These are phyloP conservation scores for Labeo calbasu DNA, from an alignment of 2,797 vertebrate species.

Conservation along the genomic window DNA sequence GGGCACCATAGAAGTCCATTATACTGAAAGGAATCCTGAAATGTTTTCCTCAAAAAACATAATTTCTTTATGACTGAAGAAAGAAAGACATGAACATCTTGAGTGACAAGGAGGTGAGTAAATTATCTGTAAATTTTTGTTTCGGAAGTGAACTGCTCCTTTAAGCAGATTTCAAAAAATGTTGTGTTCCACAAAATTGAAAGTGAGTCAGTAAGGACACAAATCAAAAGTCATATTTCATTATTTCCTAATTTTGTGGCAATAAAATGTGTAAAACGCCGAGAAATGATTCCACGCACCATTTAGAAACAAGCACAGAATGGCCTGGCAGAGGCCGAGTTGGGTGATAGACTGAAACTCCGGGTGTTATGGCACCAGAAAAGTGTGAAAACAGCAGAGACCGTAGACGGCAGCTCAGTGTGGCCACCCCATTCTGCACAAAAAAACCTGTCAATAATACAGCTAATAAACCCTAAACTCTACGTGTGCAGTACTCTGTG, in stretches of 20 bases:
- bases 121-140: no score
- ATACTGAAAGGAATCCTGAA: no score
- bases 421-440: slow-evolving; percentile 45
- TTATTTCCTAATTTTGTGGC: background rate
- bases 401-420: slow-evolving; percentile 13
- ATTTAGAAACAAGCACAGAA: slow-evolving; percentile 14
- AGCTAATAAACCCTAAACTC: slow-evolving; percentile 23
- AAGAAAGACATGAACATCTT: no score
- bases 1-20: no score
- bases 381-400: slow-evolving; percentile 39
- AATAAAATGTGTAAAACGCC: background rate
- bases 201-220: no score
- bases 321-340: background rate
- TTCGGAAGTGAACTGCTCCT: no score
- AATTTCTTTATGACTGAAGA: no score
- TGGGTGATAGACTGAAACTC: slow-evolving; percentile 22
- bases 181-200: no score
- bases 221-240: background rate
- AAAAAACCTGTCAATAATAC: slow-evolving; percentile 24
- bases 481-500: background rate
- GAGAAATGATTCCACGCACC: background rate
- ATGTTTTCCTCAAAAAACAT: no score
- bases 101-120: no score
- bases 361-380: slow-evolving; percentile 27
- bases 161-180: no score